phyloP scores from a whole-genome alignment of 2,888 invertebrate genomes.

The Artemia sinica region DNA sequence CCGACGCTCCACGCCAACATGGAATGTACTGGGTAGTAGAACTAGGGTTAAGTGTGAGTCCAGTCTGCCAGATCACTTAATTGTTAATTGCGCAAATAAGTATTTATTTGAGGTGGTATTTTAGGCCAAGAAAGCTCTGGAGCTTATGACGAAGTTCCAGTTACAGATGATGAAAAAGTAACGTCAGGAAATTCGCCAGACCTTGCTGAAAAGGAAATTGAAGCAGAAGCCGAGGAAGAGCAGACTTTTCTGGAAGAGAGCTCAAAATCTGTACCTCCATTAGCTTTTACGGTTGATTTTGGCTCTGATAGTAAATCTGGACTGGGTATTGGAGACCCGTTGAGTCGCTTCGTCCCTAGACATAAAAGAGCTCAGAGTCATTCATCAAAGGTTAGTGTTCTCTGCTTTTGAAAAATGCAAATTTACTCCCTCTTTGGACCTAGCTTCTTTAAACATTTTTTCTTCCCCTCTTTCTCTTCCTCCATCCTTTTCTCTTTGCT shows the following conservation, averaged over 20 bases:
- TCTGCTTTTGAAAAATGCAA: too few relatives aligned
- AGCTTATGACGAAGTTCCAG: conserved; percentile 8
- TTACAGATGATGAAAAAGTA: not conserved
- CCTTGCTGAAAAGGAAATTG: not conserved
- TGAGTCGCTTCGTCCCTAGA: not conserved
- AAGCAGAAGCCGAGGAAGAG: not conserved
- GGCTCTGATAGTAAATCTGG: not conserved
- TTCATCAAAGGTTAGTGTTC: not conserved
- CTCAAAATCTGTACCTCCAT: not conserved
- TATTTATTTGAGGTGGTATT: not conserved
- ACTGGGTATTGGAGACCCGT: not conserved
- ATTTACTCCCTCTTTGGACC: too few relatives aligned
- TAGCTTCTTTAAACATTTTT: too few relatives aligned
- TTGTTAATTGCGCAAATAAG: too few relatives aligned
- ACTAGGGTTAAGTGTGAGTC: too few relatives aligned
- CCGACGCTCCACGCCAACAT: too few relatives aligned
- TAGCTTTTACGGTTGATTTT: not conserved
- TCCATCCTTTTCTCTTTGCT: too few relatives aligned
- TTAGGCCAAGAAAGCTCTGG: conserved; percentile 4
- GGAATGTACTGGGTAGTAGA: too few relatives aligned
- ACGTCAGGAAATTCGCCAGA: not conserved
- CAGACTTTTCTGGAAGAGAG: not conserved
- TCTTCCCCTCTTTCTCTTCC: too few relatives aligned
- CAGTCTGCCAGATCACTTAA: too few relatives aligned
- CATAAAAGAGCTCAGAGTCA: not conserved